phyloP scores from a whole-genome alignment of 2,797 vertebrate genomes.

The Scleropages formosus region DNA sequence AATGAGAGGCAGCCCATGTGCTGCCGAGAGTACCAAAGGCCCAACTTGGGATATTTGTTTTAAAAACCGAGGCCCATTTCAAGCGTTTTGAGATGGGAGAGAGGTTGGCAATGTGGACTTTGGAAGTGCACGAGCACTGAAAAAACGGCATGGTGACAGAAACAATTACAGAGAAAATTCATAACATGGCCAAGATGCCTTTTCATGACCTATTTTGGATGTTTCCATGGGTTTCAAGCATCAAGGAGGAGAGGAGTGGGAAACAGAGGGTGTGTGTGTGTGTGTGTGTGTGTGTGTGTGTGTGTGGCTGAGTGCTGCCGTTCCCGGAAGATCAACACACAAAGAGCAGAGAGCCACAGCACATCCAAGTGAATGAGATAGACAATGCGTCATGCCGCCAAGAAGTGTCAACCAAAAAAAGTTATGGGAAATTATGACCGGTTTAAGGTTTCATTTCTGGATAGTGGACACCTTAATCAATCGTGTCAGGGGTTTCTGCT shows the following conservation, averaged over 20 bases:
- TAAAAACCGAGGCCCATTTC: constrained; percentile 55
- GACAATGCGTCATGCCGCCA: constrained; percentile 3
- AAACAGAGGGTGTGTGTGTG: background rate
- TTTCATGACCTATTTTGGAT: constrained; percentile 60
- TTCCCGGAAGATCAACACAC: constrained; percentile 3
- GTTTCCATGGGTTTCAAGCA: constrained; percentile 45
- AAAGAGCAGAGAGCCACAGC: background rate
- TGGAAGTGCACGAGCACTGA: constrained; percentile 54
- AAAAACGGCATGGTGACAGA: constrained; percentile 64
- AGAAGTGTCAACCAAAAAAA: constrained; percentile 20
- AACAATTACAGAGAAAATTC: constrained; percentile 62
- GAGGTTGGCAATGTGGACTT: background rate
- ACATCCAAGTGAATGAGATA: constrained; percentile 19
- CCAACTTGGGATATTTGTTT: constrained; percentile 61
- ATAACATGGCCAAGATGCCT: constrained; percentile 66
- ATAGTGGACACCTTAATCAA: constrained; percentile 81
- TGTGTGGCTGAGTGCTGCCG: background rate
- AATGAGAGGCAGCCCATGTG: constrained; percentile 16
- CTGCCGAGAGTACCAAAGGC: constrained; percentile 35
- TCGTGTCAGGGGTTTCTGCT: constrained; percentile 73
- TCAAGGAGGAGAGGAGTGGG: constrained; percentile 30
- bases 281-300: background rate
- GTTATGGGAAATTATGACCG: constrained; percentile 45
- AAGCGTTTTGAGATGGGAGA: constrained; percentile 61
- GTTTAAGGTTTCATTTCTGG: constrained; percentile 78